Conservation (phyloP, 1,140 invertebrate species). For the Lepidurus packardi region DNA sequence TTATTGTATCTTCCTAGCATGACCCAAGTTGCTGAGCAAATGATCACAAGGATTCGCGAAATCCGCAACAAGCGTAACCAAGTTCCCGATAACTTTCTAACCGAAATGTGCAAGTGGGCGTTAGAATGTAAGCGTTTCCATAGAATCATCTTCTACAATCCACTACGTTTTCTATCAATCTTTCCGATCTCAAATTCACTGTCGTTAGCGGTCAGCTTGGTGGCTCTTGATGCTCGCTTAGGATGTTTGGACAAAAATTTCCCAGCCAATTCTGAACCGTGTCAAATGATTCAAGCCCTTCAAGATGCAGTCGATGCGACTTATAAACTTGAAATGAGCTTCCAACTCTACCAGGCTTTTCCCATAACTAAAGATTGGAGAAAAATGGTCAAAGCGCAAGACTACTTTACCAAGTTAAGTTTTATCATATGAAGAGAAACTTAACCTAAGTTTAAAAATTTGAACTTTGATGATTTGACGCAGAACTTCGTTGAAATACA, state of each 20-base stretch:
- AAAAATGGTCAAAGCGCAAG: too few species aligned
- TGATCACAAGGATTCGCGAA: conserved; percentile 41
- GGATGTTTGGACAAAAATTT: conserved; percentile 33
- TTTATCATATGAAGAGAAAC: too few species aligned
- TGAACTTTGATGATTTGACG: too few species aligned
- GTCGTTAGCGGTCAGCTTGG: conserved; percentile 29
- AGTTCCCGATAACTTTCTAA: conserved; percentile 67
- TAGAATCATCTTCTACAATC: too few species aligned
- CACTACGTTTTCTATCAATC: too few species aligned
- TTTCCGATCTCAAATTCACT: not conserved
- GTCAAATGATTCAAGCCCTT: conserved; percentile 32
- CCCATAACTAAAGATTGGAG: too few species aligned
- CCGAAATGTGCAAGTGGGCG: conserved; percentile 79
- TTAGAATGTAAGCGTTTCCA: conserved; percentile 67
- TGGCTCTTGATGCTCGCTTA: conserved; percentile 31
- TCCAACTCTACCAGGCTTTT: conserved; percentile 28
- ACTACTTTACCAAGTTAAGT: too few species aligned
- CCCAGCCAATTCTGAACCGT: conserved; percentile 51
- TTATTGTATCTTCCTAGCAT: conserved; percentile 64
- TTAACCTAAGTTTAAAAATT: too few species aligned
- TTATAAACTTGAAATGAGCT: conserved; percentile 26
- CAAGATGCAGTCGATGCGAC: conserved; percentile 29
- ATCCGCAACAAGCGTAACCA: conserved; percentile 46
- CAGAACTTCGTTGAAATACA: too few species aligned
- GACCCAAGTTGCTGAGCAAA: conserved; percentile 59